A percentile compares a stretch with the other conserved stretches of the same genome.
Evolutionary conservation across 92 coral and sea anemone species (phyloP).

Genomic region (Umimayanthus kanabou): DNA sequence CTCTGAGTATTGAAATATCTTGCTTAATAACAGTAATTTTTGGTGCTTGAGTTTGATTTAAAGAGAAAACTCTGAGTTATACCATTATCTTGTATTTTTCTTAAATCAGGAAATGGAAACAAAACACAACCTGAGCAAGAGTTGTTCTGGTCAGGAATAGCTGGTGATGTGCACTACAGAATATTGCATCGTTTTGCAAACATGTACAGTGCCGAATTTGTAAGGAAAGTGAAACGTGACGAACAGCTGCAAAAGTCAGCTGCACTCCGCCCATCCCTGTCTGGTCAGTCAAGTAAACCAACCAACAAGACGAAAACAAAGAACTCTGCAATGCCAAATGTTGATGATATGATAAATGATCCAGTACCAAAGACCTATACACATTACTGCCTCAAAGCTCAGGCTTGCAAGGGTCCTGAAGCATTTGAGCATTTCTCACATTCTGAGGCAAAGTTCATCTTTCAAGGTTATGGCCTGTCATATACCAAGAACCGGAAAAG

Average conservation of each 20-base stretch:
- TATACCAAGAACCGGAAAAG: slow-evolving; percentile 25
- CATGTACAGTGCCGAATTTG: slow-evolving; percentile 41
- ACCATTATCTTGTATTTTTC: no score
- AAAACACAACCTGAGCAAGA: not conserved
- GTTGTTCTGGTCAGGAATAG: not conserved
- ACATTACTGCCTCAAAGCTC: slow-evolving; percentile 36
- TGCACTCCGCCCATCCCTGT: slow-evolving; percentile 20
- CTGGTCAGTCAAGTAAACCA: slow-evolving; percentile 12
- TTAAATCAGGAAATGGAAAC: not conserved
- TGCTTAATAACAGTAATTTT: no score
- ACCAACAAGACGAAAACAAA: not conserved
- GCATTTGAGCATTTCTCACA: slow-evolving; percentile 28
- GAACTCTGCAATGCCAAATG: slow-evolving; percentile 23
- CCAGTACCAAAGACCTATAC: slow-evolving; percentile 27
- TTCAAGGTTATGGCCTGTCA: slow-evolving; percentile 32
- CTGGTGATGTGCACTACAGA: slow-evolving; percentile 17
- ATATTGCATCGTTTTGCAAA: slow-evolving; percentile 37
- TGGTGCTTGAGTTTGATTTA: no score
- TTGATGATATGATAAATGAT: slow-evolving; percentile 28
- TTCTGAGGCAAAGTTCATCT: slow-evolving; percentile 22
- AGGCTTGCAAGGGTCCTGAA: slow-evolving; percentile 25
- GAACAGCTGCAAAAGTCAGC: slow-evolving; percentile 31
- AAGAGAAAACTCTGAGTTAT: no score
- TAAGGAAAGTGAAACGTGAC: slow-evolving; percentile 20
- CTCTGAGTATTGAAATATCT: no score